These are phyloP conservation scores for Dipodomys stephensi DNA, from an alignment of 2,113 vertebrate species.

Conservation along the genomic window DNA sequence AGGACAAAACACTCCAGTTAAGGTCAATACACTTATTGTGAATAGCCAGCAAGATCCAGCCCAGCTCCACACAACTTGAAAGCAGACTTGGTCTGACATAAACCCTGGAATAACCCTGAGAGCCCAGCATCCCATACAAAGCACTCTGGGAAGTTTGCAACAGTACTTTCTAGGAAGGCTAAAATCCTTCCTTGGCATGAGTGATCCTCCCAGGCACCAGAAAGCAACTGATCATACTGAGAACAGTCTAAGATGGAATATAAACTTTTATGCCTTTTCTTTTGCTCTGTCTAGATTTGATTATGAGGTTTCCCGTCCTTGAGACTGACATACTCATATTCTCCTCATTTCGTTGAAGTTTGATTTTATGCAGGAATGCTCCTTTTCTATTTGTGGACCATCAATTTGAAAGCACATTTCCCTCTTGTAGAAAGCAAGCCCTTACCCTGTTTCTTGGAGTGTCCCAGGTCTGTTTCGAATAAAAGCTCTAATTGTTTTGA, in stretches of 20 bases:
- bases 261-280: background rate
- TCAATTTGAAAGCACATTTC: conserved; percentile 32
- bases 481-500: conserved; percentile 66
- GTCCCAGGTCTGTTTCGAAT: conserved; percentile 72
- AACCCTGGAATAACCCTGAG: background rate
- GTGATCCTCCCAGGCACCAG: background rate
- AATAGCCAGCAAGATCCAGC: background rate
- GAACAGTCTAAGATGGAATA: background rate
- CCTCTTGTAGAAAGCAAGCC: conserved; percentile 40
- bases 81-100: background rate
- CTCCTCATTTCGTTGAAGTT: background rate
- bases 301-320: background rate
- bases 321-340: background rate
- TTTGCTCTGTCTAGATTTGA: conserved; percentile 39
- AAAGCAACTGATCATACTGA: background rate
- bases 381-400: conserved; percentile 22
- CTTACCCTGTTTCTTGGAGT: background rate
- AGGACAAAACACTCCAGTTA: background rate
- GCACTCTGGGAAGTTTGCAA: conserved; percentile 47
- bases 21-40: background rate
- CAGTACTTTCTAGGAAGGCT: conserved; percentile 65
- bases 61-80: background rate
- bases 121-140: background rate
- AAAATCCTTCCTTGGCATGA: conserved; percentile 8
- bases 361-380: conserved; percentile 50